phyloP scores from a whole-genome alignment of 2,888 invertebrate species.

The Melangyna quadrimaculata region DNA sequence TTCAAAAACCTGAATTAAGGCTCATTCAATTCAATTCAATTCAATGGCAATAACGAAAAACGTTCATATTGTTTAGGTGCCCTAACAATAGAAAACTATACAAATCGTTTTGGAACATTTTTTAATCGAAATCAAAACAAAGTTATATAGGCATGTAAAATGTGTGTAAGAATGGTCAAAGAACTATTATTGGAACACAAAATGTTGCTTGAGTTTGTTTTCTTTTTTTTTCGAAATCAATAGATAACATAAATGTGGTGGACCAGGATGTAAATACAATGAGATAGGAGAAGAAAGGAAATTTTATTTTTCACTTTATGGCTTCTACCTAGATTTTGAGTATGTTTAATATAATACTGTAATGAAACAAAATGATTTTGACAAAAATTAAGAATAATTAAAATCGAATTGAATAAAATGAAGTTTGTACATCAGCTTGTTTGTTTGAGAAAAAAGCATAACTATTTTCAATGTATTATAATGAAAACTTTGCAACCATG shows the following conservation, averaged over 20 bases:
- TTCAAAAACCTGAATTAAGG: slow-evolving; percentile 60
- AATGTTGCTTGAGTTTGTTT: background rate
- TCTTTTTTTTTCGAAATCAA: background rate
- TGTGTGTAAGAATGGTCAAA: slow-evolving; percentile 43
- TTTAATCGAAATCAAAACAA: slow-evolving; percentile 70
- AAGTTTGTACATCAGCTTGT: slow-evolving; percentile 6
- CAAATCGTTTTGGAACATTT: slow-evolving; percentile 65
- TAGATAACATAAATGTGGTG: background rate
- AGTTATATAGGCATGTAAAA: slow-evolving; percentile 43
- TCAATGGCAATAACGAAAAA: slow-evolving; percentile 65
- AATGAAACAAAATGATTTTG: background rate
- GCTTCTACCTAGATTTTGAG: background rate
- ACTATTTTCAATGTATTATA: no score
- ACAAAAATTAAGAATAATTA: background rate
- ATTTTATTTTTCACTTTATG: background rate
- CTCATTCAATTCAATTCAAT: slow-evolving; percentile 59
- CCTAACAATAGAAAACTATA: slow-evolving; percentile 60
- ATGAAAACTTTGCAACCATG: no score
- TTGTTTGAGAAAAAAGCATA: background rate
- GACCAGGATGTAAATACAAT: background rate
- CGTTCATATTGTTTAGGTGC: slow-evolving; percentile 55
- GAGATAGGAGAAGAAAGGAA: no score
- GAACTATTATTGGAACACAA: background rate
- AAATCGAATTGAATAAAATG: background rate
- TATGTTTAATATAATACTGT: background rate